Evolutionary conservation across 1,140 invertebrate species (phyloP).

Genomic region (Choristoneura fumiferana): DNA sequence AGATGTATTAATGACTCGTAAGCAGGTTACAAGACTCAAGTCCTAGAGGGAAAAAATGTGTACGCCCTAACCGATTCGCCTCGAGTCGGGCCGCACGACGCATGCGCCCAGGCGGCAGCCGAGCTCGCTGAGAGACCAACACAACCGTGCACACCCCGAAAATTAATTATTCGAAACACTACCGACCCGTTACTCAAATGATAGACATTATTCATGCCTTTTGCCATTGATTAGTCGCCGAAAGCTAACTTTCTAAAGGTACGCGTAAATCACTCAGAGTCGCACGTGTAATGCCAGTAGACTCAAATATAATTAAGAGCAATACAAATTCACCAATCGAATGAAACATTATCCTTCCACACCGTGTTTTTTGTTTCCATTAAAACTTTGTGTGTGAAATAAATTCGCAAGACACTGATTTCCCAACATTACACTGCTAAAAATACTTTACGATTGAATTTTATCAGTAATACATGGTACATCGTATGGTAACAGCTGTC

Average conservation of each 20-base stretch:
- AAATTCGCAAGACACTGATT: too few relatives aligned
- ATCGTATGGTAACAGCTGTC: too few relatives aligned
- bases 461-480: too few relatives aligned
- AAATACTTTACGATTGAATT: too few relatives aligned
- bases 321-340: too few relatives aligned
- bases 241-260: conserved; percentile 19
- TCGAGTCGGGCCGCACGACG: conserved; percentile 37
- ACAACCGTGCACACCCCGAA: conserved; percentile 49
- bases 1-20: too few relatives aligned
- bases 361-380: too few relatives aligned
- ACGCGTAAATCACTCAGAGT: conserved; percentile 11
- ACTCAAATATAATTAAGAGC: neutral
- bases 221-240: conserved; percentile 39
- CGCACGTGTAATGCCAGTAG: conserved; percentile 15
- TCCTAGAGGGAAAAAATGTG: conserved; percentile 1
- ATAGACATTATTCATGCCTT: conserved; percentile 45
- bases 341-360: too few relatives aligned
- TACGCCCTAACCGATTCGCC: conserved; percentile 46
- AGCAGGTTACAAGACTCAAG: too few relatives aligned
- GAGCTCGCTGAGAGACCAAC: conserved; percentile 29
- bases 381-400: too few relatives aligned
- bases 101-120: conserved; percentile 44
- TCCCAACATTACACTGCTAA: too few relatives aligned
- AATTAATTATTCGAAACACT: conserved; percentile 62
- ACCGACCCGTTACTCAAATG: conserved; percentile 40